Base-by-base conservation (phyloP, 2,888 invertebrate species). In the Andrena dorsata region DNA sequence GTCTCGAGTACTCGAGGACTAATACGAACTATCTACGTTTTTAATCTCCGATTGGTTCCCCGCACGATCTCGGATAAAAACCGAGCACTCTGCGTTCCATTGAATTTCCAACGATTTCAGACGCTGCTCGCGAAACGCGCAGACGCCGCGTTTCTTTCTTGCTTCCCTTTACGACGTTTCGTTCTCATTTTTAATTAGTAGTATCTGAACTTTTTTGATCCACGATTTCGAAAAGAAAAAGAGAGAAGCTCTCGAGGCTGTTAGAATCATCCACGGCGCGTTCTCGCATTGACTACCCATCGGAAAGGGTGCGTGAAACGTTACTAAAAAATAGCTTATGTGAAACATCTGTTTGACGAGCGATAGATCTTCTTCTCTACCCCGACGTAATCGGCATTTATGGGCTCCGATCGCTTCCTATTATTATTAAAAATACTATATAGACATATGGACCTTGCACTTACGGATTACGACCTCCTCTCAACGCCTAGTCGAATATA, bases 201-300 rank as follows among this genome's bases (percentile, higher is more conserved):
- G 30, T 23, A 28, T 71, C 35, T 53, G 53, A 66, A 66, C 61
- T n/a, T 66, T 61, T 35, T 16, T 20, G 20, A 51, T 53, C 71
- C 65, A 71, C 70, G 64, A 77, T 76, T 53, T 28, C 47, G 53
- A 80, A 65, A 65, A 64, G 30, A 68, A 68, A 51, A 56, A 71
- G 20, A 76, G 56, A 16, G 10, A 70, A 51, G 47, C 23, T 47
- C 26, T 28, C 35, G 61, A 64, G 63, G 51, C 58, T 20, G 61
- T 65, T 35, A 35, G 64, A 58, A 75, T 73, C 71, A 75, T 68
- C 70, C 60, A 70, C 47, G 51, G 70, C 72, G 66, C 56, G 76
- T 87, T 85, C 87, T 85, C 87, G 87, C 74, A 80, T 87, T 82
- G 86, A 88, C 87, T 86, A 86, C 81, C 78, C 84, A 88, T 88